Conservation (phyloP, 2,797 vertebrate species). For the Pteronotus mesoamericanus region DNA sequence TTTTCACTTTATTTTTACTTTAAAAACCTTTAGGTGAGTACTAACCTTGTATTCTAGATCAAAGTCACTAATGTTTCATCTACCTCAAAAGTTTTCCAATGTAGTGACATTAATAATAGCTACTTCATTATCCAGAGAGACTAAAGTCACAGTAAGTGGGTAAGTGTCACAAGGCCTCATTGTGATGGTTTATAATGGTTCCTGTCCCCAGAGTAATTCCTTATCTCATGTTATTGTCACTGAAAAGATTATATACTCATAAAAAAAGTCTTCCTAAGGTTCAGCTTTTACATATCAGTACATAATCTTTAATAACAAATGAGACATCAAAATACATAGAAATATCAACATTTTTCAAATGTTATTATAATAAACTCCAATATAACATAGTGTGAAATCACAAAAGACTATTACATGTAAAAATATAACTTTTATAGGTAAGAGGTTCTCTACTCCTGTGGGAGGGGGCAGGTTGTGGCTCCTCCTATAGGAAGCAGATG, state of each 20-base stretch:
- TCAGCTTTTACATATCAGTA: constrained; percentile 17
- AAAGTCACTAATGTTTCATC: constrained; percentile 6
- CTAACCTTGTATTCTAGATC: not conserved
- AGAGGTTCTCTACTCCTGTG: not conserved
- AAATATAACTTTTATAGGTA: not conserved
- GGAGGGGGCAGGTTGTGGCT: not conserved
- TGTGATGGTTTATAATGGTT: not conserved
- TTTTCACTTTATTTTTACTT: constrained; percentile 43
- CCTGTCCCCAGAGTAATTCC: not conserved
- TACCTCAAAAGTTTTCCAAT: not conserved
- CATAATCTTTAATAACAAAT: constrained; percentile 27
- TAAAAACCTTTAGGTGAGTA: not conserved
- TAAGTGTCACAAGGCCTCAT: not conserved
- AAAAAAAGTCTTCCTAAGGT: not conserved
- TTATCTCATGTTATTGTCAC: not conserved
- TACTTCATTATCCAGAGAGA: constrained; percentile 18
- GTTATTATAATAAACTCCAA: not conserved
- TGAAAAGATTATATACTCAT: not conserved
- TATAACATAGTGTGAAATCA: not conserved
- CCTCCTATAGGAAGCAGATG: not conserved
- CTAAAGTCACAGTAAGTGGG: not conserved
- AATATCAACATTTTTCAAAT: constrained; percentile 19
- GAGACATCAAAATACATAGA: not conserved
- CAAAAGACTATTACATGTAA: not conserved
- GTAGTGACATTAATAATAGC: not conserved